A percentile compares a stretch with the other conserved stretches of the same genome.
These are phyloP conservation scores for Hirtodrosophila confusa DNA, from an alignment of 2,888 invertebrate genomes.

Conservation along the genomic window DNA sequence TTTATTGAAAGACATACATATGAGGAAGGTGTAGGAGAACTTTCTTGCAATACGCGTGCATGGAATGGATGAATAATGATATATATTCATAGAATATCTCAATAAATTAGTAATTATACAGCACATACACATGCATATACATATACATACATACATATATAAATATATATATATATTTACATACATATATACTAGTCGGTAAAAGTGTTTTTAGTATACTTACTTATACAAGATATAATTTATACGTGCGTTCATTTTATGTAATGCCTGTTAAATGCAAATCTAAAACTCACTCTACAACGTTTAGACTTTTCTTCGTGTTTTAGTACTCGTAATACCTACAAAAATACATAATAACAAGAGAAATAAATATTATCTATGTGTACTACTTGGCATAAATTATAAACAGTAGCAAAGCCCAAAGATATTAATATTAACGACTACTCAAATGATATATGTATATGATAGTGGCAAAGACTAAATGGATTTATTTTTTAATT, in stretches of 20 bases:
- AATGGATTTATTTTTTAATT: conserved; percentile 53
- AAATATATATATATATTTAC: conserved; percentile 42
- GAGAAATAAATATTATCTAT: conserved; percentile 50
- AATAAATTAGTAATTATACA: conserved; percentile 66
- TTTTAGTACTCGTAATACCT: conserved; percentile 56
- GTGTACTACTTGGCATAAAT: conserved; percentile 66
- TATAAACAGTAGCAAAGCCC: conserved; percentile 71
- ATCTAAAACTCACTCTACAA: conserved; percentile 46
- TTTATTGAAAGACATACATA: conserved; percentile 48
- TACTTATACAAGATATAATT: conserved; percentile 55
- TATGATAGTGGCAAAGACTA: conserved; percentile 74
- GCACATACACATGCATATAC: conserved; percentile 47
- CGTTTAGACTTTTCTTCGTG: conserved; percentile 59
- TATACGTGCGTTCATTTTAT: conserved; percentile 21
- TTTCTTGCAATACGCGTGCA: conserved; percentile 26
- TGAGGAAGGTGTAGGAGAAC: conserved; percentile 6
- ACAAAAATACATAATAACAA: conserved; percentile 22
- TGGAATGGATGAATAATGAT: conserved; percentile 21
- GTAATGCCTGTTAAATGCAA: conserved; percentile 32
- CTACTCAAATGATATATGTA: conserved; percentile 55
- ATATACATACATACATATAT: conserved; percentile 27
- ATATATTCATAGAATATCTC: conserved; percentile 74
- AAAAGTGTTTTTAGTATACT: conserved; percentile 67
- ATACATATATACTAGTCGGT: conserved; percentile 68
- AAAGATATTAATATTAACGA: conserved; percentile 77